Evolutionary conservation across 2,113 vertebrate species (phyloP).

Genomic region (Calcarius ornatus): DNA sequence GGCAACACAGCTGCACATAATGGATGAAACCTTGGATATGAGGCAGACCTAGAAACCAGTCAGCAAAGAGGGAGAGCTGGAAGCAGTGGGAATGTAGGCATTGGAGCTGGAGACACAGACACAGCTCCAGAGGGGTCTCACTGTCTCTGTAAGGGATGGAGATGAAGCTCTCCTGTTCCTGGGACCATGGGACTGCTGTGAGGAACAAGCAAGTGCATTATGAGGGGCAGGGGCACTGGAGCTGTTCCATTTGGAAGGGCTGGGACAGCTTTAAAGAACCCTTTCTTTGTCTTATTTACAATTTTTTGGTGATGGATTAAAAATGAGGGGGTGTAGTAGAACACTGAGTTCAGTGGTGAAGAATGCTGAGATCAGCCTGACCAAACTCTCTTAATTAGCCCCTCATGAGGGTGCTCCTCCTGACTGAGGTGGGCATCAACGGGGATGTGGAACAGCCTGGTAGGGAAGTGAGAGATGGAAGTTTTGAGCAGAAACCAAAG

Average conservation of each 20-base stretch:
- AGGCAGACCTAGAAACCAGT: not conserved
- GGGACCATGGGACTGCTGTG: not conserved
- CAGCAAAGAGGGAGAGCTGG: not conserved
- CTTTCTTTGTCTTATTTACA: not conserved
- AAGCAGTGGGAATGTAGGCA: not conserved
- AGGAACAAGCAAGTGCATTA: not conserved
- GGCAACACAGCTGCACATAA: not conserved
- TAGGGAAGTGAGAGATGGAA: not conserved
- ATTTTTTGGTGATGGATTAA: not conserved
- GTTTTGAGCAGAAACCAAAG: not conserved
- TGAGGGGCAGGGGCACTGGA: not conserved
- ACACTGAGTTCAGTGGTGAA: not conserved
- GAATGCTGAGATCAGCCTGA: not conserved
- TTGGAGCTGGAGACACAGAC: not conserved
- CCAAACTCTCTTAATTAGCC: not conserved
- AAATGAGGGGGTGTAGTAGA: not conserved
- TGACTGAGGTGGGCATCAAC: fast-evolving
- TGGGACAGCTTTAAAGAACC: not conserved
- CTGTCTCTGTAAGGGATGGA: not conserved
- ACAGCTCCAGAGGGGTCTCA: not conserved
- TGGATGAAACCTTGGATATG: not conserved
- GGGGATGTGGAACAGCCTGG: not conserved
- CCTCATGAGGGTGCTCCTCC: not conserved
- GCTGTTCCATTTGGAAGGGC: not conserved
- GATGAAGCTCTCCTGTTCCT: not conserved